A percentile compares a stretch with the other conserved stretches of the same genome.
Conservation (phyloP, 2,797 vertebrate species). For the Scolopax rusticola region DNA sequence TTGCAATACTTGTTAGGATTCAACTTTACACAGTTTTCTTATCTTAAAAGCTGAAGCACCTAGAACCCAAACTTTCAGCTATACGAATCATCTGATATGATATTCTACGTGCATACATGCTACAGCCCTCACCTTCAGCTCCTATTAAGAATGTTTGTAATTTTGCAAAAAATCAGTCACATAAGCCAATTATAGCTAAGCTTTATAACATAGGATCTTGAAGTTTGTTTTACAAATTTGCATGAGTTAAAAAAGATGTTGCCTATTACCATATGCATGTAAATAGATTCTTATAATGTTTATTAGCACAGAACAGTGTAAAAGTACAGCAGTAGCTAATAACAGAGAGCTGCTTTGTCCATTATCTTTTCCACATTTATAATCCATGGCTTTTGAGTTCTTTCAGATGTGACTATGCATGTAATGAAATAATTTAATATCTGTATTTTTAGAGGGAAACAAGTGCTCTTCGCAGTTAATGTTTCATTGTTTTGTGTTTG, state of each 20-base stretch:
- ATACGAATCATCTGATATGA: not conserved
- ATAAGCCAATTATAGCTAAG: not conserved
- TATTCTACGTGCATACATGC: not conserved
- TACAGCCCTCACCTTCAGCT: not conserved
- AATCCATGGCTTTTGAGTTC: not conserved
- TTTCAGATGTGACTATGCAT: not conserved
- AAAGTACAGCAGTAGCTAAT: not conserved
- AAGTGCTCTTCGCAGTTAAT: not conserved
- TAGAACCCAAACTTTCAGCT: not conserved
- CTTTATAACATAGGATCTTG: not conserved
- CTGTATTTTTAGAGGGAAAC: not conserved
- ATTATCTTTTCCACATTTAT: not conserved
- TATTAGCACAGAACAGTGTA: not conserved
- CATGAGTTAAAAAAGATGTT: not conserved
- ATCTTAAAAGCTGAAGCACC: not conserved
- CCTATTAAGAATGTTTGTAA: not conserved
- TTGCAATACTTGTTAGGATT: not conserved
- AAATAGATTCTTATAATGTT: not conserved
- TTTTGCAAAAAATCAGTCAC: not conserved
- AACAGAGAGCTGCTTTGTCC: not conserved
- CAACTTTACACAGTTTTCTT: not conserved
- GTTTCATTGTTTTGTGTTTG: not conserved
- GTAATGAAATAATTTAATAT: not conserved
- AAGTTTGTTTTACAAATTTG: not conserved
- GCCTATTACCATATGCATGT: not conserved